Evolutionary conservation across 2,888 invertebrate genomes (phyloP).

Genomic region (Melanophora roralis): DNA sequence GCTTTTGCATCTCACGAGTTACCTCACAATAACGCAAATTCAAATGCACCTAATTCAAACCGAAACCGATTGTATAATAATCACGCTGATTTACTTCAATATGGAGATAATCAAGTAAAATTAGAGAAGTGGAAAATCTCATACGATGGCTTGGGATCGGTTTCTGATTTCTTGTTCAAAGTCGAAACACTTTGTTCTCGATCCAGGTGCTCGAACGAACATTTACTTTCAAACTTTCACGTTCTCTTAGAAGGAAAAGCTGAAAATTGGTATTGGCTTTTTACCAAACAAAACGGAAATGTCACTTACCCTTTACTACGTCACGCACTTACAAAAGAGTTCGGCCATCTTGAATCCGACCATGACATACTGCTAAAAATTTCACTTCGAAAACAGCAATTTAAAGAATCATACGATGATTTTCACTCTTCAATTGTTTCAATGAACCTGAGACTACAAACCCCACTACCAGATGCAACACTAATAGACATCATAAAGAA

Average conservation of each 20-base stretch:
- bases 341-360: constrained; percentile 8
- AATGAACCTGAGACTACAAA: background rate
- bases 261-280: constrained; percentile 11
- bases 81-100: too few relatives aligned
- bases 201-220: background rate
- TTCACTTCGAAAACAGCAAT: background rate
- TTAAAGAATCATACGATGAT: constrained; percentile 5
- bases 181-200: background rate
- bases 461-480: background rate
- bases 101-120: too few relatives aligned
- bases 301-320: background rate
- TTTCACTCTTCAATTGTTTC: background rate
- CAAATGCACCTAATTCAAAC: too few relatives aligned
- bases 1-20: too few relatives aligned
- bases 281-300: constrained; percentile 6
- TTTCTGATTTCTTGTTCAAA: background rate
- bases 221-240: background rate
- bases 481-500: background rate
- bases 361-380: background rate
- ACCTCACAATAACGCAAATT: too few relatives aligned
- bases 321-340: constrained; percentile 10
- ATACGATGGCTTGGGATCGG: background rate
- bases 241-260: background rate
- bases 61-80: too few relatives aligned
- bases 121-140: background rate